Base-by-base conservation (phyloP, 2,113 vertebrate genomes). In the Serinus canaria region DNA sequence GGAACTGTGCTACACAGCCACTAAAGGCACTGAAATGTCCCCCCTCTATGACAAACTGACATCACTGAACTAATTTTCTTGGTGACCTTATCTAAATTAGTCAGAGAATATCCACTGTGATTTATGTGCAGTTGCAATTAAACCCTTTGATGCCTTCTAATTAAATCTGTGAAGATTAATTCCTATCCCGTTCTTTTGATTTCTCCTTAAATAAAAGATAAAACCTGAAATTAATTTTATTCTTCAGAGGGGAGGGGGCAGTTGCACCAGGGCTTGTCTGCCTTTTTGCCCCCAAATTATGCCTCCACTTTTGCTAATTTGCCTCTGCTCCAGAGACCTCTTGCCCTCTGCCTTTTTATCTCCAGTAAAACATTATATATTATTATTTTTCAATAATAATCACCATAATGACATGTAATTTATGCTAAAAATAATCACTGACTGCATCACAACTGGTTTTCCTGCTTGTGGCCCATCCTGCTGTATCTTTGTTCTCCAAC, bases 71-170 rank as follows among this genome's bases (percentile, higher is more conserved):
- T 98, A 89, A 97, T 98, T 97, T 98, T 96, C 98, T 44, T 96
- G 97, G 97, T 98, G 98, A 98, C 98, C 97, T 98, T 98, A 97
- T 98, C 98, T 96, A 97, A 97, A 98, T 97, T 96, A 97, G 97
- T 97, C 92, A 95, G 98, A 95, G 97, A 97, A 97, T 97, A 97
- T 97, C 94, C 79, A 84, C 95, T 72, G 58, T 96, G 97, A 98
- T 98, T 98, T 98, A 98, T 96, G 97, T 67, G 96, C 52, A 27
- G 89, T 94, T 95, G 95, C 97, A 98, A 97, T 98, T 98, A 98
- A 97, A 96, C 88, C 95, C 97, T 97, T 96, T 97, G 96, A 97
- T 97, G 93, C 96, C 87, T 98, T 97, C 97, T 98, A 98, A 98
- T 98, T 98, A 98, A 98, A 96, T 94, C 96, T 88, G 91, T 83